Evolutionary conservation across 2,113 vertebrate genomes (phyloP).

Genomic region (Natator depressus): DNA sequence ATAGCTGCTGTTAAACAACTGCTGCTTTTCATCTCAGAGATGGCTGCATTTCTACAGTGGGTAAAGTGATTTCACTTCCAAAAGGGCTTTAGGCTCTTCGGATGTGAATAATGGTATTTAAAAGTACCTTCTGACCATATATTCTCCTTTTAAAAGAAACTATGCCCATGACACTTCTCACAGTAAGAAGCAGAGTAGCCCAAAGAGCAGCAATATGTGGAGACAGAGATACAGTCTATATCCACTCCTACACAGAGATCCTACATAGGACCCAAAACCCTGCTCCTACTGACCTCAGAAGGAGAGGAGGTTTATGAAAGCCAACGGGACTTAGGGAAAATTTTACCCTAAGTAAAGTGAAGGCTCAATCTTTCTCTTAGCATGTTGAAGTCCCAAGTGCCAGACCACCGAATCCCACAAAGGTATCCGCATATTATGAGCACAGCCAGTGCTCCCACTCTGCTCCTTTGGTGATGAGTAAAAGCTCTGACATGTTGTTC

Average conservation of each 20-base stretch:
- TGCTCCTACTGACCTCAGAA: neutral
- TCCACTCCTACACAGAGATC: neutral
- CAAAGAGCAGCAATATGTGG: fast-evolving
- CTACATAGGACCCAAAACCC: neutral
- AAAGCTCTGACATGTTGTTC: fast-evolving
- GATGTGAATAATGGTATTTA: neutral
- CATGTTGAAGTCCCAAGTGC: fast-evolving
- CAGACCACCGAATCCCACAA: neutral
- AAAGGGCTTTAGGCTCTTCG: neutral
- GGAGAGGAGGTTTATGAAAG: neutral
- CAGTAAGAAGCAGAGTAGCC: neutral
- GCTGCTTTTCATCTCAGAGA: neutral
- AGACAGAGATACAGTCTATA: neutral
- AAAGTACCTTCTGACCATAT: fast-evolving
- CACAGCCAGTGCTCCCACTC: neutral
- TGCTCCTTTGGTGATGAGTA: neutral
- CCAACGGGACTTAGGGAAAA: neutral
- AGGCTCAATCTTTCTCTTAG: neutral
- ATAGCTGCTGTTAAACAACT: fast-evolving
- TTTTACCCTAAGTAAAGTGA: neutral
- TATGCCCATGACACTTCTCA: neutral
- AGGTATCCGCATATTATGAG: fast-evolving
- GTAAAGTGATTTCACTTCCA: neutral
- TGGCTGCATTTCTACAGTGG: neutral
- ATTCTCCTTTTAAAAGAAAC: neutral